Evolutionary conservation across 2,888 invertebrate species (phyloP), one percentile per base, ranked within the genome.

Genomic region (Cyaniris semiargus): DNA sequence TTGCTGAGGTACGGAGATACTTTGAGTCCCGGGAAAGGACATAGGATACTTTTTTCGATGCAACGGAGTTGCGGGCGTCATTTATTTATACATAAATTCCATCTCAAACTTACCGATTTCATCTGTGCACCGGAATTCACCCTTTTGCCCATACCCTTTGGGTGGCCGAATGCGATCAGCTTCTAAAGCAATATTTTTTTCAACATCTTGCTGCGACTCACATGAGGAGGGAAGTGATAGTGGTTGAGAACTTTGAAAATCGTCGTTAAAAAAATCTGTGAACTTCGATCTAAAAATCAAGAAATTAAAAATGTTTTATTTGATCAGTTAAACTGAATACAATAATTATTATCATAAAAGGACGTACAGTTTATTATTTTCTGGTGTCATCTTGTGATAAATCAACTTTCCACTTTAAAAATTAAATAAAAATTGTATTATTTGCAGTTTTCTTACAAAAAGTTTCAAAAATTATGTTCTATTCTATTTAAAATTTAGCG

Each of bases 231-330:
- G 81, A 23, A 93, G 83, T 0, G 93, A 93, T 76, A 94, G 74
- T 3, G 94, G 93, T 80, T 89, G 93, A 0, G 93, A 93, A 79
- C 88, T 82, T 48, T 81, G 80, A 81, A 89, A 86, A 81, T 89
- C 91, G 75, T 90, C 89, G 23, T 84, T 84, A n/a, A 92, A 82
- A 74, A 90, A 80, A 82, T 93, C 92, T 58, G 92, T 91, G 79
- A 92, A 92, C 72, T 83, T 87, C 18, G 83, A 81, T 71, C 92
- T 93, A 81, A 81, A 86, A 81, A 56, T 58, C 60, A 21, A 60
- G 3, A 60, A 60, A 23, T 4, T 56, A 56, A 56, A 38, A 10
- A 38, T 38, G 38, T 8, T 38, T 38, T 38, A 38, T 8, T 38
- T 8, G 44, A 44, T 44, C 44, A 44, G 44, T 44, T 10, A 44